A percentile compares a stretch with the other conserved stretches of the same genome.
Conservation (phyloP, 2,888 invertebrate genomes). For the Pseudeuparius sepicola region DNA sequence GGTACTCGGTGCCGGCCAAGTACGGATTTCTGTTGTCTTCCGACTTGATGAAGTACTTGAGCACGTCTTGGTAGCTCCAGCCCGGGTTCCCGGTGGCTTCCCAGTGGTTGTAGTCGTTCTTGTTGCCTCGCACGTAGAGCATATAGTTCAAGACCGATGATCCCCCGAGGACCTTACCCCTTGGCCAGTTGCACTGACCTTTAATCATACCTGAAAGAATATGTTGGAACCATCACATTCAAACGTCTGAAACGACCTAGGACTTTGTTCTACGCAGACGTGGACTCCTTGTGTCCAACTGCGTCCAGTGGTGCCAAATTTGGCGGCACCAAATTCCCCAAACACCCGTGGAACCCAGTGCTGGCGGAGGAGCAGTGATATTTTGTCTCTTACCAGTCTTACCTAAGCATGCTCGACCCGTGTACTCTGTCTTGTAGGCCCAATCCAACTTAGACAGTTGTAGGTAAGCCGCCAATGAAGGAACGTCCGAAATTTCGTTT, state of each 20-base stretch:
- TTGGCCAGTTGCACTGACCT: constrained; percentile 76
- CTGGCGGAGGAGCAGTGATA: too few species aligned
- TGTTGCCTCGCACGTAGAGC: constrained; percentile 77
- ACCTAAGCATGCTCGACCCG: constrained; percentile 60
- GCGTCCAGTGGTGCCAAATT: too few species aligned
- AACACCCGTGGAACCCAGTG: too few species aligned
- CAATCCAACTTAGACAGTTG: constrained; percentile 80
- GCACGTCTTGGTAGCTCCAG: constrained; percentile 76
- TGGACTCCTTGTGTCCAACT: too few species aligned
- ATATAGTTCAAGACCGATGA: constrained; percentile 81
- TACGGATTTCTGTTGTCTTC: constrained; percentile 85
- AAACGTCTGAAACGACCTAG: too few species aligned
- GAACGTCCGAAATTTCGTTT: constrained; percentile 80
- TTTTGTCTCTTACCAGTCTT: too few species aligned
- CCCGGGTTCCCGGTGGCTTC: constrained; percentile 75
- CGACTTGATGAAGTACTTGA: constrained; percentile 83
- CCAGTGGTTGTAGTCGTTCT: constrained; percentile 83
- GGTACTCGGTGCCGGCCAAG: constrained; percentile 57
- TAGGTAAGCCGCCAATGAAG: constrained; percentile 75
- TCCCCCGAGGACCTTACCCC: constrained; percentile 84
- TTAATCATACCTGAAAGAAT: constrained; percentile 58
- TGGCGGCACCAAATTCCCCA: too few species aligned
- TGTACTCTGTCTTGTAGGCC: constrained; percentile 83
- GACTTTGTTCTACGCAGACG: too few species aligned
- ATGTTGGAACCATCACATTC: too few species aligned